These are phyloP conservation scores for Muscidifurax raptorellus DNA, from an alignment of 1,140 invertebrate species.

Conservation along the genomic window DNA sequence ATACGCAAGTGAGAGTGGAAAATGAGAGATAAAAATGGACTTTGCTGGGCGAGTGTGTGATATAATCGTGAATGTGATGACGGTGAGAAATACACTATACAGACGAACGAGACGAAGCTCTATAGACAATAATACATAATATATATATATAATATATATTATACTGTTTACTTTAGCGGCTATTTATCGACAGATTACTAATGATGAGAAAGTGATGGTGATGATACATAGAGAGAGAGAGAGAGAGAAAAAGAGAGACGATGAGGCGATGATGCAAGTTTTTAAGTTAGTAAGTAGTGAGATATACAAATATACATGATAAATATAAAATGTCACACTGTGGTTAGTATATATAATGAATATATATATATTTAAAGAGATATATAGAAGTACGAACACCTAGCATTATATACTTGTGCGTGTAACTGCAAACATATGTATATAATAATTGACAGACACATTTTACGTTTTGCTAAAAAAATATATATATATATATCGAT, in stretches of 20 bases:
- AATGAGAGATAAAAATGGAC: constrained; percentile 34
- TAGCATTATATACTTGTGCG: constrained; percentile 56
- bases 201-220: constrained; percentile 17
- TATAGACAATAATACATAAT: constrained; percentile 15
- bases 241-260: background rate
- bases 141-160: too few relatives aligned
- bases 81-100: background rate
- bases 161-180: background rate
- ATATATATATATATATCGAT: background rate
- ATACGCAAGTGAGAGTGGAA: constrained; percentile 11
- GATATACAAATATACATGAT: constrained; percentile 2
- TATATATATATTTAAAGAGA: constrained; percentile 53
- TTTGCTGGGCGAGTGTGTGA: constrained; percentile 1
- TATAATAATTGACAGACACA: background rate
- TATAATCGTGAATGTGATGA: constrained; percentile 4
- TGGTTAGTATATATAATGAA: constrained; percentile 41
- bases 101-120: constrained; percentile 14
- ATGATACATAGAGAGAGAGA: background rate
- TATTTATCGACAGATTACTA: background rate
- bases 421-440: constrained; percentile 48
- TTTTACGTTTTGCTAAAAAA: too few relatives aligned
- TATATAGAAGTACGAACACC: constrained; percentile 57
- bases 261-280: background rate
- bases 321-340: background rate
- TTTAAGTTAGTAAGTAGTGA: background rate